Evolutionary conservation across 64 coral and sea anemone species (phyloP).

Genomic region (Actinia equina): DNA sequence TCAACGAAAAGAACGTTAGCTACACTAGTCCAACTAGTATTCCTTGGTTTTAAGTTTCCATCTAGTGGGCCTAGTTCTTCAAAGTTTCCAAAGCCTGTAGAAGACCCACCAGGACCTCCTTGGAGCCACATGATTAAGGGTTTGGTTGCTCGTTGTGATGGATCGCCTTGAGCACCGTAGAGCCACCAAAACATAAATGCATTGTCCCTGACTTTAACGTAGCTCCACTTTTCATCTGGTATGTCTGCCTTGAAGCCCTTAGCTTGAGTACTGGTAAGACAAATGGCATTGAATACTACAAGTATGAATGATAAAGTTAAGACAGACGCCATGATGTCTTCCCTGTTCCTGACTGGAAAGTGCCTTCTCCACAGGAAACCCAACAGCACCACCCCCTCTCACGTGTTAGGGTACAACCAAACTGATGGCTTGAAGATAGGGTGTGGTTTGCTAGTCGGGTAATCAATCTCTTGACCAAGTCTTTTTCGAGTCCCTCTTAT

Average conservation of each 20-base stretch:
- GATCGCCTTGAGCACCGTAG: constrained; percentile 58
- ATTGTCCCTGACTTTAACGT: constrained; percentile 81
- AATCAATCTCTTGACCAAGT: too few species aligned
- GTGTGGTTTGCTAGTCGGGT: not conserved
- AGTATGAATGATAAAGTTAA: not conserved
- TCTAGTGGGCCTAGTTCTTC: constrained; percentile 86
- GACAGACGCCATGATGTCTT: not conserved
- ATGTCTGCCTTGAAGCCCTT: constrained; percentile 9
- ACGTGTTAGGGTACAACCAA: not conserved
- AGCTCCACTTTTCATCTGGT: constrained; percentile 86
- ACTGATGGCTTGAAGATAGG: not conserved
- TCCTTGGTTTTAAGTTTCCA: constrained; percentile 65
- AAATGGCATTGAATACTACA: not conserved
- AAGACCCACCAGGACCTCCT: constrained; percentile 89
- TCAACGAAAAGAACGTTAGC: constrained; percentile 95
- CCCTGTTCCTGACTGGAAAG: not conserved
- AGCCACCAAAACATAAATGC: constrained; percentile 98
- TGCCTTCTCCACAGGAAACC: not conserved
- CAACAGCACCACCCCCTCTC: not conserved
- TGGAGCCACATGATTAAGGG: constrained; percentile 96
- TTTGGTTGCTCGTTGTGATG: constrained; percentile 29
- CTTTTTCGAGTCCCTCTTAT: too few species aligned
- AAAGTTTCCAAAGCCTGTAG: constrained; percentile 95
- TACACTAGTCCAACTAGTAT: constrained; percentile 76
- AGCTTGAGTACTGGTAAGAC: not conserved